These are phyloP conservation scores for Desoria tigrina DNA, from an alignment of 2,888 invertebrate genomes.

Conservation along the genomic window DNA sequence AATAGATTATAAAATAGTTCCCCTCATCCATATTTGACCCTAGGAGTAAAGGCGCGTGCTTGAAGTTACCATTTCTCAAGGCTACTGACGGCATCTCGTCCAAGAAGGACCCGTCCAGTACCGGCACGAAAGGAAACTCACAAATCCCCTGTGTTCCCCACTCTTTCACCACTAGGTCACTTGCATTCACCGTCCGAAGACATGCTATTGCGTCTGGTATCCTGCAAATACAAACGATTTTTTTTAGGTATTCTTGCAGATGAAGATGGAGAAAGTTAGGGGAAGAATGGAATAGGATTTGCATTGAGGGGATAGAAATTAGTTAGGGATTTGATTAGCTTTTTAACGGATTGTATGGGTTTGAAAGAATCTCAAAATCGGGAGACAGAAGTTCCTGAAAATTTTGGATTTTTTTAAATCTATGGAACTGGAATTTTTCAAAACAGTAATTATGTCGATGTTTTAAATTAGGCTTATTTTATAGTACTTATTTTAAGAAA, in stretches of 20 bases:
- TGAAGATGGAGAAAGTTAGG: background rate
- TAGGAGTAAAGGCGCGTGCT: conserved; percentile 79
- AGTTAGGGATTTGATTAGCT: too few species aligned
- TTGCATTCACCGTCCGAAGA: conserved; percentile 70
- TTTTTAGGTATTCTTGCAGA: background rate
- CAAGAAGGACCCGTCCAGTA: conserved; percentile 89
- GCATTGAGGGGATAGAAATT: too few species aligned
- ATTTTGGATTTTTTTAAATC: too few species aligned
- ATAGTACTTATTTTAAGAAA: too few species aligned
- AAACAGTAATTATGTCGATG: too few species aligned
- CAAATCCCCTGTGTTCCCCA: conserved; percentile 82
- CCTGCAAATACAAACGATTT: too few species aligned
- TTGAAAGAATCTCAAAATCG: too few species aligned
- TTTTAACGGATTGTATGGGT: too few species aligned
- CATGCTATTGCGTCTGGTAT: conserved; percentile 66
- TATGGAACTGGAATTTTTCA: too few species aligned
- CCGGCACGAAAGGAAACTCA: conserved; percentile 91
- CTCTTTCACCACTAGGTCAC: conserved; percentile 76
- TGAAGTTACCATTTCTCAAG: conserved; percentile 78
- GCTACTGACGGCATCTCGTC: conserved; percentile 73
- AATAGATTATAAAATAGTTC: conserved; percentile 90
- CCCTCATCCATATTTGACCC: conserved; percentile 93
- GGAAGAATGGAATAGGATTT: too few species aligned
- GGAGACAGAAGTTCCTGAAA: too few species aligned
- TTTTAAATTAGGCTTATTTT: too few species aligned